These are phyloP conservation scores for Holothuria scabra DNA, from an alignment of 53 echinoderm and acorn worm species.

Conservation along the genomic window DNA sequence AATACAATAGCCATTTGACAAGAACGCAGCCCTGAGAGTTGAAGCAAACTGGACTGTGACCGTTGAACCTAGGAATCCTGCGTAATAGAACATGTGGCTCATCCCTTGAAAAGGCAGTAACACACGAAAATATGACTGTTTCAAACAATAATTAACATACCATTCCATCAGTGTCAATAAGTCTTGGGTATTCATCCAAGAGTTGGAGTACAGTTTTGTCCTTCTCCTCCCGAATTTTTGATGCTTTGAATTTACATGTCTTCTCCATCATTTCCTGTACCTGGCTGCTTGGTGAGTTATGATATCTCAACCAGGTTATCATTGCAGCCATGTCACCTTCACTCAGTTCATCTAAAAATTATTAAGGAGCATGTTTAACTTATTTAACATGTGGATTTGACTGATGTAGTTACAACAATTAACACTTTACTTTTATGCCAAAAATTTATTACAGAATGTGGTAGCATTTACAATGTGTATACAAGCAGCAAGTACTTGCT, in stretches of 20 bases:
- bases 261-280: constrained; percentile 10
- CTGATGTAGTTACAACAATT: too few species aligned
- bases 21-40: too few species aligned
- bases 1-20: too few species aligned
- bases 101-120: not conserved
- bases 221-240: constrained; percentile 18
- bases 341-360: constrained; percentile 10
- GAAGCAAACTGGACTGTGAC: too few species aligned
- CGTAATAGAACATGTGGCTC: not conserved
- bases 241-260: not conserved
- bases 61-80: too few species aligned
- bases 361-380: not conserved
- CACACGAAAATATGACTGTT: not conserved
- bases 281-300: constrained; percentile 1
- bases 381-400: too few species aligned
- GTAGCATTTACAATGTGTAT: too few species aligned
- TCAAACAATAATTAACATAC: not conserved
- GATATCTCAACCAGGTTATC: constrained; percentile 11
- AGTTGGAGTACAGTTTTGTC: constrained; percentile 17
- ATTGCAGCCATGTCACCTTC: constrained; percentile 8
- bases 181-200: constrained; percentile 8
- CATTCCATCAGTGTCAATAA: constrained; percentile 25
- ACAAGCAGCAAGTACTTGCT: too few species aligned
- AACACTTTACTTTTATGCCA: too few species aligned
- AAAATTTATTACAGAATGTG: too few species aligned